Percentiles rank a stretch among this genome's conserved stretches.
Conservation (phyloP, 2,797 vertebrate species). For the Chloroceryle amazona region DNA sequence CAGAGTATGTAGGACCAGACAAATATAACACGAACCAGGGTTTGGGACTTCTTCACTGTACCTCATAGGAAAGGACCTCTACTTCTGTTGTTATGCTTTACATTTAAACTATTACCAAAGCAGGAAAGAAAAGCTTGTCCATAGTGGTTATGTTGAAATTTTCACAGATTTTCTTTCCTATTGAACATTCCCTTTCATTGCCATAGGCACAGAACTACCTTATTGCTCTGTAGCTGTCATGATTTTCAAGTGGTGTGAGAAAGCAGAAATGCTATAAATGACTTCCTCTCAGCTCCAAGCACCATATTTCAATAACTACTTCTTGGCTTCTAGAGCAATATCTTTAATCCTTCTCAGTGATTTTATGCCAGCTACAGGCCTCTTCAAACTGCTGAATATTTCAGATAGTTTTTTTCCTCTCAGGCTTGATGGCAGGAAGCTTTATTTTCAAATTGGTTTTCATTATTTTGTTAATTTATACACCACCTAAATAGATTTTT, state of each 20-base stretch:
- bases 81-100: not conserved
- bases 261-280: not conserved
- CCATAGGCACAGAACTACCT: not conserved
- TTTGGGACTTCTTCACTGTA: not conserved
- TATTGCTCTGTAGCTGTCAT: not conserved
- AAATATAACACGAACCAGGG: not conserved
- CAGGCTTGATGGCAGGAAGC: not conserved
- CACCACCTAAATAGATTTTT: not conserved
- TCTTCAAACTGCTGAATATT: not conserved
- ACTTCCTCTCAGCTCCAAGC: not conserved
- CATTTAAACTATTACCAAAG: not conserved
- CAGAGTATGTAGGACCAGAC: not conserved
- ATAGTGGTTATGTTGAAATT: not conserved
- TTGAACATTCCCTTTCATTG: not conserved
- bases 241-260: not conserved
- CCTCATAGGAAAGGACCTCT: not conserved
- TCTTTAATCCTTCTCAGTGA: not conserved
- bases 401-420: not conserved
- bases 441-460: not conserved
- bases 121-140: not conserved
- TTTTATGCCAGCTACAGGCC: slow-evolving; percentile 59
- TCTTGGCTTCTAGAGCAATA: not conserved
- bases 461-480: not conserved
- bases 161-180: not conserved
- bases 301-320: not conserved